Evolutionary conservation across 1,140 invertebrate genomes (phyloP).

Genomic region (Zelostemma sp.): DNA sequence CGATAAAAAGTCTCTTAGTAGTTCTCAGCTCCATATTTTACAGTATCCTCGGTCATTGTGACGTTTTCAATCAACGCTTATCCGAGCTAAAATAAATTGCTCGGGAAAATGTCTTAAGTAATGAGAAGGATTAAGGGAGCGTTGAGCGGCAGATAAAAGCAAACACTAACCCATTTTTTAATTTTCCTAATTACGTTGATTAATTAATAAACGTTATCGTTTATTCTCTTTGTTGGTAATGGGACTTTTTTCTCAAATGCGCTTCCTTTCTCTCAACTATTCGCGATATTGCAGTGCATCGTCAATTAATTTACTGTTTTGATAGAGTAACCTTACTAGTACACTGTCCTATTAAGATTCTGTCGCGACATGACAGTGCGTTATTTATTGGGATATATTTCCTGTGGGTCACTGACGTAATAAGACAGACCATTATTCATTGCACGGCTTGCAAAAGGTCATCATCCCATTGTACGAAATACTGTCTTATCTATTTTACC

Average conservation of each 20-base stretch:
- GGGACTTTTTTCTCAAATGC: not conserved
- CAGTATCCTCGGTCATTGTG: constrained; percentile 35
- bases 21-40: constrained; percentile 28
- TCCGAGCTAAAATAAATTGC: constrained; percentile 32
- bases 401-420: constrained; percentile 30
- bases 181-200: constrained; percentile 1
- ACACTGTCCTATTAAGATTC: constrained; percentile 27
- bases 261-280: not conserved
- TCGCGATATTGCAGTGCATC: constrained; percentile 7
- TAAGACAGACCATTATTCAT: constrained; percentile 43
- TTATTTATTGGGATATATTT: constrained; percentile 37
- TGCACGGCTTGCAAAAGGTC: constrained; percentile 6
- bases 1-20: constrained; percentile 59
- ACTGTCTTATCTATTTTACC: not conserved
- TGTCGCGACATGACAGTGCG: constrained; percentile 33
- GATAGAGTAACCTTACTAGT: constrained; percentile 33
- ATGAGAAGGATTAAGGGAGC: constrained; percentile 33
- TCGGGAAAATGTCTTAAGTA: constrained; percentile 33
- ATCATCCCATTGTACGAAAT: not conserved
- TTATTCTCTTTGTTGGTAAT: not conserved
- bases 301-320: constrained; percentile 28
- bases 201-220: not conserved
- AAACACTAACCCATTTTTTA: not conserved
- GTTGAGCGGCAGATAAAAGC: not conserved
- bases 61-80: constrained; percentile 31